Percentiles rank a stretch among this genome's conserved stretches.
These are phyloP conservation scores for Larimichthys crocea DNA, from an alignment of 2,113 vertebrate species.

Conservation along the genomic window DNA sequence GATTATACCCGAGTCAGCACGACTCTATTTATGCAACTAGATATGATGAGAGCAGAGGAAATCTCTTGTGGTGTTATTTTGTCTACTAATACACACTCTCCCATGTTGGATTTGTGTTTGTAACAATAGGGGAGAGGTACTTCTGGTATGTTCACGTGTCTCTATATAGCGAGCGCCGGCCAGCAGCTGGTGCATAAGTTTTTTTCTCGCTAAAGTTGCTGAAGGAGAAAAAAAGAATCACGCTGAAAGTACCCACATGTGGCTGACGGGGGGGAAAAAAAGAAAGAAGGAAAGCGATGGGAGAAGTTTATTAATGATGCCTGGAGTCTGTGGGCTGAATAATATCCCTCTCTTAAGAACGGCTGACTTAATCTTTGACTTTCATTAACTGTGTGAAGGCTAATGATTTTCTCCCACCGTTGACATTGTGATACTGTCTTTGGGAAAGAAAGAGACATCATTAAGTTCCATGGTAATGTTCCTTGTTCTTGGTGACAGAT, in stretches of 20 bases:
- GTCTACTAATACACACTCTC: neutral
- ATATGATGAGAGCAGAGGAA: conserved; percentile 16
- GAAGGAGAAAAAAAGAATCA: conserved; percentile 42
- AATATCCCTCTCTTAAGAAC: conserved; percentile 62
- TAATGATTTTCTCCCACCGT: conserved; percentile 67
- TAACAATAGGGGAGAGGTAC: neutral
- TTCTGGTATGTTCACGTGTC: conserved; percentile 3
- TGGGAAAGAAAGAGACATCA: conserved; percentile 61
- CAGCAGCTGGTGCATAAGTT: conserved; percentile 38
- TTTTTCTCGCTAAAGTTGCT: conserved; percentile 36
- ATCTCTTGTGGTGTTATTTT: conserved; percentile 40
- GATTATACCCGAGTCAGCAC: conserved; percentile 60
- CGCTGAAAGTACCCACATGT: conserved; percentile 49
- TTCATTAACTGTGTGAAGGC: conserved; percentile 76
- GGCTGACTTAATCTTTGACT: conserved; percentile 77
- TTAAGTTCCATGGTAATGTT: conserved; percentile 64
- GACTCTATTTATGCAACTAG: conserved; percentile 44
- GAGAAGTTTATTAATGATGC: conserved; percentile 69
- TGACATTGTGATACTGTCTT: conserved; percentile 68
- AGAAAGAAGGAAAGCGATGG: neutral
- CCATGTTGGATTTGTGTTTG: neutral
- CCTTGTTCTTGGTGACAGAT: conserved; percentile 42
- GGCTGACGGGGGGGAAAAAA: neutral
- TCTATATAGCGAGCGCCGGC: neutral
- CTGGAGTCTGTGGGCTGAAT: conserved; percentile 50